These are phyloP conservation scores for Sepioteuthis lessoniana DNA, from an alignment of 2,888 invertebrate species.

Conservation along the genomic window DNA sequence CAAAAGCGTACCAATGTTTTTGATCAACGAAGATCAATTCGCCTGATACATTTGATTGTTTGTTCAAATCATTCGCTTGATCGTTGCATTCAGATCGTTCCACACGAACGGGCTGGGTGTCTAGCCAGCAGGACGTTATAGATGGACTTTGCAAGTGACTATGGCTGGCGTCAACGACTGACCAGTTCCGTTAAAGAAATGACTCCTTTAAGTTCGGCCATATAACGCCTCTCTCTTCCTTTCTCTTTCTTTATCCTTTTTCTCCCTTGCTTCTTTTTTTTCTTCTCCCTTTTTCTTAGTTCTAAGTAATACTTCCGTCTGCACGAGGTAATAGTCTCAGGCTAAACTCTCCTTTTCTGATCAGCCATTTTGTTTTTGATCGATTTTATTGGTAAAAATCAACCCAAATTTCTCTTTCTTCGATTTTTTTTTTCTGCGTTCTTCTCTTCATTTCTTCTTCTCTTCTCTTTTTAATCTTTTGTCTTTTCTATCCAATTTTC, in stretches of 20 bases:
- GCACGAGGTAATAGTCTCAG: background rate
- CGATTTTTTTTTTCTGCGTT: background rate
- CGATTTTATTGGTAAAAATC: background rate
- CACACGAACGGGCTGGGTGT: background rate
- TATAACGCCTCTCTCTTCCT: background rate
- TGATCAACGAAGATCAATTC: slow-evolving; percentile 15
- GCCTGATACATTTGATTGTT: slow-evolving; percentile 33
- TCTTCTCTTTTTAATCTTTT: background rate
- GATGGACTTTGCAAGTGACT: background rate
- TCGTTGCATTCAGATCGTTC: background rate
- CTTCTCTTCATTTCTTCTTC: background rate
- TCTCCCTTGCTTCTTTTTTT: background rate
- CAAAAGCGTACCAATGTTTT: background rate
- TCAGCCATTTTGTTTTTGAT: background rate
- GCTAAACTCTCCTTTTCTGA: background rate
- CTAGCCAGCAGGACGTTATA: background rate
- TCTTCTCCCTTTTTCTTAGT: background rate
- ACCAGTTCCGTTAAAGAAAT: background rate
- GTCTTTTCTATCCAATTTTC: background rate
- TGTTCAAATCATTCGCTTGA: slow-evolving; percentile 15
- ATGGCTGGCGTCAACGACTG: background rate
- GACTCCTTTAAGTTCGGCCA: background rate
- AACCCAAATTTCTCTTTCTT: background rate
- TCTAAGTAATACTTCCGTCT: background rate
- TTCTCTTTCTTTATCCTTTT: background rate